Conservation (phyloP, 1,140 invertebrate species). For the Papilio glaucus region DNA sequence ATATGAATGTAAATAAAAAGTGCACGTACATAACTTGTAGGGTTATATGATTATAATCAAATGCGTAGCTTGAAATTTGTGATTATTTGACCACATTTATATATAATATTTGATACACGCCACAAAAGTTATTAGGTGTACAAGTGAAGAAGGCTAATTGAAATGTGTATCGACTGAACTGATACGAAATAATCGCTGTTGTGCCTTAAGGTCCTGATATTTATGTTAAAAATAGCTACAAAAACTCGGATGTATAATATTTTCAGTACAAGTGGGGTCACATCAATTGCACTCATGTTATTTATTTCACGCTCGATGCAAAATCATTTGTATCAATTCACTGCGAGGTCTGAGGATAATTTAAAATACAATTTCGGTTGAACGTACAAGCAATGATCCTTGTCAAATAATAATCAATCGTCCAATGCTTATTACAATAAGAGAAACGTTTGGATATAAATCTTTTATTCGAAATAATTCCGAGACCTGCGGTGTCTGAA, state of each 20-base stretch:
- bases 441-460: constrained; percentile 18
- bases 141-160: too few species aligned
- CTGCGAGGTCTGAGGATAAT: constrained; percentile 8
- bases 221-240: background rate
- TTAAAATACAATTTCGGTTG: constrained; percentile 25
- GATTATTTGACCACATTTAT: too few species aligned
- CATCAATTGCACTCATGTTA: constrained; percentile 23
- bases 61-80: too few species aligned
- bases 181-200: background rate
- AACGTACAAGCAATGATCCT: constrained; percentile 10
- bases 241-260: background rate
- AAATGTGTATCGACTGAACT: background rate
- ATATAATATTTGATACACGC: too few species aligned
- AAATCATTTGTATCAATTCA: constrained; percentile 25
- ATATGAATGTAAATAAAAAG: too few species aligned
- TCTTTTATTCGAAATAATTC: constrained; percentile 23
- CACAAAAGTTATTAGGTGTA: too few species aligned
- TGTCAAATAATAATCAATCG: constrained; percentile 33
- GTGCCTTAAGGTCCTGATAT: background rate
- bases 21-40: too few species aligned
- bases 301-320: constrained; percentile 21
- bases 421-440: constrained; percentile 27
- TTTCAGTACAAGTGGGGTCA: background rate
- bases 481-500: constrained; percentile 16
- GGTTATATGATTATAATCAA: too few species aligned